Evolutionary conservation across 2,113 vertebrate genomes (phyloP), one percentile per base, ranked within the genome.

Genomic region (Cairina moschata): DNA sequence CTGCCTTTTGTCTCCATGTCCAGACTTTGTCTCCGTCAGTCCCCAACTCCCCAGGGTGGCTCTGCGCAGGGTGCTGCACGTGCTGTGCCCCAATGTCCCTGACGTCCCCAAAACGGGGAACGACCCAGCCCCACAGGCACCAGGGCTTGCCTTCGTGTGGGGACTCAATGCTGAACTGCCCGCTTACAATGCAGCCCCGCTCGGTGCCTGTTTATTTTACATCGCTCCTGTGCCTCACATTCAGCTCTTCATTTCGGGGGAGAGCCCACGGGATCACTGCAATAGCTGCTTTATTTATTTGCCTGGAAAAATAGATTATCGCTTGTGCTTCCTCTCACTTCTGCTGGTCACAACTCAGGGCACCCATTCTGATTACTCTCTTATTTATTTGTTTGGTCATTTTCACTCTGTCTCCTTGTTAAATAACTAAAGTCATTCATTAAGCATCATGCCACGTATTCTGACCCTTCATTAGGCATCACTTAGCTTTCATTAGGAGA

Each of bases 221-320:
- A 20, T 6, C 0, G 0, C 9, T 31, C 12, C 48, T 2, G 0
- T 4, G 14, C 31, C 3, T 7, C 0, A 1, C 21, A 10, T 40
- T 22, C 36, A 17, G 78, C n/a, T 28, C 3, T 0, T n/a, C 6
- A 2, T 76, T 73, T 31, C 1, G 2, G 23, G 52, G 25, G 29
- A 60, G 38, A 88, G 34, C 59, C 38, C 44, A 10, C 16, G 0
- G 13, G 48, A 8, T 6, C 21, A 0, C 5, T 0, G 1, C 12
- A 5, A 9, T 11, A 31, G 29, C 58, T 2, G 0, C 2, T 3
- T 6, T 21, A 34, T 82, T 82, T 14, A 3, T 34, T 63, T 60
- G 78, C 76, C 92, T 86, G 83, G 28, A 36, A 77, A 85, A 90
- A 74, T 0, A 63, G 20, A 18, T 54, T 25, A 17, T n/a, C 11